Evolutionary conservation across 1,140 invertebrate species (phyloP), one percentile per base, ranked within the genome.

Genomic region (Acyrthosiphon pisum): DNA sequence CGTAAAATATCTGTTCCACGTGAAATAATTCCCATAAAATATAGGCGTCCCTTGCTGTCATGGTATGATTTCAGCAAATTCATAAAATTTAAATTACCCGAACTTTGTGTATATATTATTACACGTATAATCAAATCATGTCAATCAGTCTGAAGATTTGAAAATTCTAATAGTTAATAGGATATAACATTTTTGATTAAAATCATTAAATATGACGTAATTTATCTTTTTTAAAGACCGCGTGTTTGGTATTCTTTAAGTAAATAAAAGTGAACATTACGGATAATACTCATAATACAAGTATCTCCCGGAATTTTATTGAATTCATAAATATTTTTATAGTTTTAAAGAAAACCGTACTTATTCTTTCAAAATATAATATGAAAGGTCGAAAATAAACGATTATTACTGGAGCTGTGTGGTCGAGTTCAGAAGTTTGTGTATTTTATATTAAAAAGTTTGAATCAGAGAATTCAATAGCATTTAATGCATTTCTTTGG

Each of bases 291-390:
- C 26, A 53, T 22, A 22, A 53, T 22, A 68, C n/a, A 76, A 76
- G 60, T n/a, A 76, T 76, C 14, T n/a, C 30, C 60, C 14, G 4
- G n/a, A 76, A 76, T 76, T 18, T n/a, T n/a, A 76, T 76, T n/a
- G 60, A 76, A 76, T 76, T 76, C n/a, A 76, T 76, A 76, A 76
- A 76, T 76, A 76, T 76, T 76, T n/a, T 76, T n/a, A n/a, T 76
- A 76, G 60, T 76, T 76, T 76, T 76, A 76, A 76, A 76, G 60
- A 76, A 76, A 76, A 76, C 60, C 14, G 60, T 76, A 18, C 60
- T 76, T 76, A 76, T 76, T 76, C 30, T 76, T n/a, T 76, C 60
- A 1, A 76, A 76, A 35, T n/a, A 76, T 76, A 76, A n/a, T 76
- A 76, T n/a, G 30, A 76, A 76, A n/a, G 60, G 60, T 76, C 60